phyloP scores from a whole-genome alignment of 2,797 vertebrate genomes.

The Acipenser ruthenus region DNA sequence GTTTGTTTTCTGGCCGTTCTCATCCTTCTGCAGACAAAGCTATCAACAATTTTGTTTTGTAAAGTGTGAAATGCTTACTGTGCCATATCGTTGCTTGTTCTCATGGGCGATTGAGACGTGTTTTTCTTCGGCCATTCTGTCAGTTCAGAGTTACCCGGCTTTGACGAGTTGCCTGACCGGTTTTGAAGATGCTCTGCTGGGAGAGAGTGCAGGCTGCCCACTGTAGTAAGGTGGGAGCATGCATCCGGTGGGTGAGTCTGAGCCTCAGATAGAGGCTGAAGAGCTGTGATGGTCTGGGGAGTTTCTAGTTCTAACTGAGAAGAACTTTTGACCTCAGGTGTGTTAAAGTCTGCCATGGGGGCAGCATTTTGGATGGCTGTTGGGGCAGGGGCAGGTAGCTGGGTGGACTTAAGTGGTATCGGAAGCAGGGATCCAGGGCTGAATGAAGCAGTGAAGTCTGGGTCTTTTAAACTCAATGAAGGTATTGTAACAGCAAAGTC shows the following conservation, averaged over 20 bases:
- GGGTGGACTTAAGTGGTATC: background rate
- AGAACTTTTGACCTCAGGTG: too few species aligned
- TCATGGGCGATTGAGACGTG: slow-evolving; percentile 59
- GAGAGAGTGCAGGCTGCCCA: too few species aligned
- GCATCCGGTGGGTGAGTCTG: background rate
- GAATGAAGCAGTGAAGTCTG: background rate
- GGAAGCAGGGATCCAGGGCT: background rate
- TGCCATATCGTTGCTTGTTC: slow-evolving; percentile 45
- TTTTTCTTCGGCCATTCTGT: slow-evolving; percentile 48
- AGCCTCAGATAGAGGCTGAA: slow-evolving; percentile 10
- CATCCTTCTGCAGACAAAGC: too few species aligned
- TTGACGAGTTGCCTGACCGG: slow-evolving; percentile 15
- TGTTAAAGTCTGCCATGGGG: background rate
- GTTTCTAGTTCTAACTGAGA: background rate
- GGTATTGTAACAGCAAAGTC: background rate
- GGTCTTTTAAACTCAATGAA: background rate
- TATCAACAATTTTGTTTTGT: too few species aligned
- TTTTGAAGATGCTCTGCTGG: too few species aligned
- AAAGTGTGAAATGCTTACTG: slow-evolving; percentile 34
- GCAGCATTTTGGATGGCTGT: background rate
- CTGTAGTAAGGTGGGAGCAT: background rate
- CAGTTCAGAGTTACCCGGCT: slow-evolving; percentile 35
- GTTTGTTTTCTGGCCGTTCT: too few species aligned
- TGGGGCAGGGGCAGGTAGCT: background rate
- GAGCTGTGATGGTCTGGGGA: background rate